Percentiles rank a stretch among this genome's conserved stretches.
phyloP scores from a whole-genome alignment of 2,113 vertebrate genomes.

The Saiga tatarica region DNA sequence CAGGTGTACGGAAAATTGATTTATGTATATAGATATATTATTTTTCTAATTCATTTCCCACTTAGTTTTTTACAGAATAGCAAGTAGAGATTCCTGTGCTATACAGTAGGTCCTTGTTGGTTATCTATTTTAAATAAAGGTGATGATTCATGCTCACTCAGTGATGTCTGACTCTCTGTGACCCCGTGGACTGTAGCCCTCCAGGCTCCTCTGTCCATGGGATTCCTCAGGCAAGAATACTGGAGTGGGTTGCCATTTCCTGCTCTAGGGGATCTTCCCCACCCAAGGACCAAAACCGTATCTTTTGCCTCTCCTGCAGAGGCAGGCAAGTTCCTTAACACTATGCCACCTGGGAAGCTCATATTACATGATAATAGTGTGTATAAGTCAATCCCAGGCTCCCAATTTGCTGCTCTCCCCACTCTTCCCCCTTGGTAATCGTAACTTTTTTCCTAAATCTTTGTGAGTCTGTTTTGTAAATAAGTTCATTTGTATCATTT shows the following conservation, averaged over 20 bases:
- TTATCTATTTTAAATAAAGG: background rate
- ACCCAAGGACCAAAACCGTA: background rate
- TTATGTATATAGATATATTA: background rate
- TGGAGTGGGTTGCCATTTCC: background rate
- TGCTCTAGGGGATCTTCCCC: background rate
- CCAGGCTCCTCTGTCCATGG: background rate
- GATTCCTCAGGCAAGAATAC: background rate
- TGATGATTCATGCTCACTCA: background rate
- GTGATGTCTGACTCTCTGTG: background rate
- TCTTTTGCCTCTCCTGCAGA: background rate
- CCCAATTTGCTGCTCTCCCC: background rate
- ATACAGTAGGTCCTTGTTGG: background rate
- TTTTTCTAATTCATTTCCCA: background rate
- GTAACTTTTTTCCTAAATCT: background rate
- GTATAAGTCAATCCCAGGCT: background rate
- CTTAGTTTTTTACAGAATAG: background rate
- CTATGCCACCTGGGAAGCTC: background rate
- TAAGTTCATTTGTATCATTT: background rate
- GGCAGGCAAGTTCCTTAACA: background rate
- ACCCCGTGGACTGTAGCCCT: background rate
- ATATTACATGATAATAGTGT: background rate
- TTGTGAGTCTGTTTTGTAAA: background rate
- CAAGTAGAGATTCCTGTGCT: background rate
- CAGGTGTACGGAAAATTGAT: background rate
- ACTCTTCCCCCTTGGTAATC: background rate